Evolutionary conservation across 1,140 invertebrate genomes (phyloP).

Genomic region (Drosophila takahashii): DNA sequence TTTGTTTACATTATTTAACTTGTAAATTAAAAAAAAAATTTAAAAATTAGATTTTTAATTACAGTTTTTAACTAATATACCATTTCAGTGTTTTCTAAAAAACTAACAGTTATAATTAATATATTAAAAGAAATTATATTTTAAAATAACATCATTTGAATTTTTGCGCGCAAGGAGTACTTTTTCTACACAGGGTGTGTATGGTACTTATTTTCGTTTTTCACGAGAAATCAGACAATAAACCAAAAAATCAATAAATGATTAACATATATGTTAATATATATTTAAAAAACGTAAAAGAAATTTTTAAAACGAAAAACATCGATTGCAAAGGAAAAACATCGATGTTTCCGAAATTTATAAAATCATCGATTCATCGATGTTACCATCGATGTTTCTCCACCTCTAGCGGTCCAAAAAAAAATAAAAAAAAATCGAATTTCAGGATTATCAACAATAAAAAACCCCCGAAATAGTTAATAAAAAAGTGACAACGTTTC

Average conservation of each 20-base stretch:
- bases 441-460: conserved; percentile 40
- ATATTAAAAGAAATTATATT: too few species aligned
- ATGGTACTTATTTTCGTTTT: neutral
- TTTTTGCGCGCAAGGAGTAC: neutral
- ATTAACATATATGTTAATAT: too few species aligned
- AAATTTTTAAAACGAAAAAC: conserved; percentile 33
- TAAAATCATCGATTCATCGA: conserved; percentile 29
- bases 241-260: too few species aligned
- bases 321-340: conserved; percentile 23
- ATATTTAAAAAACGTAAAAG: neutral
- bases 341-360: too few species aligned
- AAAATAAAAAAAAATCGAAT: conserved; percentile 64
- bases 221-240: too few species aligned
- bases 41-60: too few species aligned
- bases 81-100: too few species aligned
- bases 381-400: too few species aligned
- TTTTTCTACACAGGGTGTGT: neutral
- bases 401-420: too few species aligned
- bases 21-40: too few species aligned
- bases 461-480: conserved; percentile 10
- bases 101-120: too few species aligned
- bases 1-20: neutral
- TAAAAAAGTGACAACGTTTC: neutral
- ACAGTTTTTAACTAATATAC: too few species aligned
- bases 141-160: neutral